phyloP scores from a whole-genome alignment of 1,140 invertebrate genomes.

The Aphelenchoides fujianensis region DNA sequence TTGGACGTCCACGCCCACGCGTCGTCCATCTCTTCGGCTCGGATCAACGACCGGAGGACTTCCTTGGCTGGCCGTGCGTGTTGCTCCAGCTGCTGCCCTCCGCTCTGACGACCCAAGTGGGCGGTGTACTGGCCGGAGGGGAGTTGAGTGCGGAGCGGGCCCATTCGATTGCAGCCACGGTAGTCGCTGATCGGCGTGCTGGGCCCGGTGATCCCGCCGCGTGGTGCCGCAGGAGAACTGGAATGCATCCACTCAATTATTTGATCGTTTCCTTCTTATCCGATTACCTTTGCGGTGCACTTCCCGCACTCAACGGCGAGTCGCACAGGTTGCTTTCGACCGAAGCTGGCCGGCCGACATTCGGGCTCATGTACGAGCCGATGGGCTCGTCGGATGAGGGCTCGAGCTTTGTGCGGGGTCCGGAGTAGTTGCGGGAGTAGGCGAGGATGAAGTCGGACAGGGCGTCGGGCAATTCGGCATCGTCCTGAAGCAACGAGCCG shows the following conservation, averaged over 20 bases:
- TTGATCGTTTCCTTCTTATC: not conserved
- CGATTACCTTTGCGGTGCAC: slow-evolving; percentile 40
- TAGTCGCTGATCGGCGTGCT: slow-evolving; percentile 28
- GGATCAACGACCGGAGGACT: slow-evolving; percentile 46
- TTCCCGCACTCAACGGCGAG: slow-evolving; percentile 48
- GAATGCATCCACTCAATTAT: slow-evolving; percentile 18
- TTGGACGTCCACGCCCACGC: slow-evolving; percentile 62
- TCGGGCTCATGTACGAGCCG: not conserved
- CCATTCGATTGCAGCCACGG: slow-evolving; percentile 28
- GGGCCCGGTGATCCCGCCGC: slow-evolving; percentile 33
- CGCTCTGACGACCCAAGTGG: slow-evolving; percentile 8
- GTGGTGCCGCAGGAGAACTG: slow-evolving; percentile 47
- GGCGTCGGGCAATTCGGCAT: slow-evolving; percentile 55
- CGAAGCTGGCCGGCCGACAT: slow-evolving; percentile 17
- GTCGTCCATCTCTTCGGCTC: slow-evolving; percentile 56
- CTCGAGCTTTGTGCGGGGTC: not conserved
- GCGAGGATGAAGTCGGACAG: slow-evolving; percentile 61
- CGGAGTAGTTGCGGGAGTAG: slow-evolving; percentile 57
- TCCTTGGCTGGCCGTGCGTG: slow-evolving; percentile 49
- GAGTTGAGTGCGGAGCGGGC: slow-evolving; percentile 23
- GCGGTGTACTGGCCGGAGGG: slow-evolving; percentile 15
- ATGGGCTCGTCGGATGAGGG: not conserved
- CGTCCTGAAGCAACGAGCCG: slow-evolving; percentile 26
- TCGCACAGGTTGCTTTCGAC: slow-evolving; percentile 26
- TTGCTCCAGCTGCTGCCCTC: not conserved